phyloP scores from a whole-genome alignment of 2,113 vertebrate species.

The Equus przewalskii region DNA sequence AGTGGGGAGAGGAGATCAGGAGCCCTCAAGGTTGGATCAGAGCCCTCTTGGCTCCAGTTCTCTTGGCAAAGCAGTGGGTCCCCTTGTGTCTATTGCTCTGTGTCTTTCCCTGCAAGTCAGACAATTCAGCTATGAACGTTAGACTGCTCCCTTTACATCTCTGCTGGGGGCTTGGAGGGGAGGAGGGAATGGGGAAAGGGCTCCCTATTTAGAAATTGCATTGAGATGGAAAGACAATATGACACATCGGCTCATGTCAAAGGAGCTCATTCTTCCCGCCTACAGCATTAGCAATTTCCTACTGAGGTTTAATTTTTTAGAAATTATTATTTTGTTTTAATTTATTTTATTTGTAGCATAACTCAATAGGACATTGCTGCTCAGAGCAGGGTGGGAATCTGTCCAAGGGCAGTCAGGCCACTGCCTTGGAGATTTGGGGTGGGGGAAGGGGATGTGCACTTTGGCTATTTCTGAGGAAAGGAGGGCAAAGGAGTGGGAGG shows the following conservation, averaged over 20 bases:
- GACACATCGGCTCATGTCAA: constrained; percentile 83
- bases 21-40: not conserved
- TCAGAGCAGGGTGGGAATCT: constrained; percentile 29
- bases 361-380: constrained; percentile 35
- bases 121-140: not conserved
- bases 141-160: constrained; percentile 58
- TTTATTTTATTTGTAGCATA: constrained; percentile 70
- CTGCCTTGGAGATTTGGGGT: not conserved
- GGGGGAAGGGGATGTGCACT: not conserved
- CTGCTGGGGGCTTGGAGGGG: constrained; percentile 60
- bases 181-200: constrained; percentile 63
- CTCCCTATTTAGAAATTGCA: constrained; percentile 82
- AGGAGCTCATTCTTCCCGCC: constrained; percentile 77
- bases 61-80: not conserved
- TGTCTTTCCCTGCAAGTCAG: not conserved
- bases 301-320: constrained; percentile 66
- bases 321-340: constrained; percentile 66
- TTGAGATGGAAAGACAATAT: constrained; percentile 79
- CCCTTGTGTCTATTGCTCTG: not conserved
- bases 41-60: not conserved
- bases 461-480: not conserved
- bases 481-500: not conserved
- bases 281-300: constrained; percentile 81
- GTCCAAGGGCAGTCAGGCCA: not conserved
- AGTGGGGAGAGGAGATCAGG: not conserved